Evolutionary conservation across 2,797 vertebrate genomes (phyloP).

Genomic region (Enteromius afrohamiltoni): DNA sequence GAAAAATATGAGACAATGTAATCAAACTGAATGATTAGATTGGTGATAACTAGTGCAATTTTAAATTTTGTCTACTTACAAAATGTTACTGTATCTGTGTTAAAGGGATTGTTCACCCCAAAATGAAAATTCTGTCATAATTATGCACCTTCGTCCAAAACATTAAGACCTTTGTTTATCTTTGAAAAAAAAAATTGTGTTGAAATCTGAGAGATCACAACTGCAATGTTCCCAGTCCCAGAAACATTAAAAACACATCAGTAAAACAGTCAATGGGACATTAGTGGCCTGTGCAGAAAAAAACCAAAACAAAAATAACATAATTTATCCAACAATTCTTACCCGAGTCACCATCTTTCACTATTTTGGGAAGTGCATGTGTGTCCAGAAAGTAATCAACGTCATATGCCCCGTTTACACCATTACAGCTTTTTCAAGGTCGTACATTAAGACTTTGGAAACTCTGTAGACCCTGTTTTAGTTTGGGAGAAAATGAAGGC

Average conservation of each 20-base stretch:
- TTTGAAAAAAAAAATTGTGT: neutral
- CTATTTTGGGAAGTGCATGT: neutral
- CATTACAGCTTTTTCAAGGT: no score
- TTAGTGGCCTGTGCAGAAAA: neutral
- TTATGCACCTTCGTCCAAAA: neutral
- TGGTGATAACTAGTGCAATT: neutral
- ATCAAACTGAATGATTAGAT: neutral
- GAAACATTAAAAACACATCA: neutral
- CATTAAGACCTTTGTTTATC: neutral
- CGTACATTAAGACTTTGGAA: no score
- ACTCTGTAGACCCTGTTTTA: no score
- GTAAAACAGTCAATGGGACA: neutral
- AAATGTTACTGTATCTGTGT: neutral
- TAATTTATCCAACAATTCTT: neutral
- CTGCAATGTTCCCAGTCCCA: neutral
- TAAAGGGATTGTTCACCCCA: no score
- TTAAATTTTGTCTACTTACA: neutral
- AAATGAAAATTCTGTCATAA: neutral
- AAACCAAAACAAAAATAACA: neutral
- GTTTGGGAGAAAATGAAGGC: no score
- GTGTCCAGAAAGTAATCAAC: neutral
- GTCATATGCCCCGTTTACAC: neutral
- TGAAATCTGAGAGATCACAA: neutral
- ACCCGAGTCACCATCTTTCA: neutral
- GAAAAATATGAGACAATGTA: neutral